A percentile compares a stretch with the other conserved stretches of the same genome.
Conservation (phyloP, 2,113 vertebrate genomes). For the Cyrtonyx montezumae region DNA sequence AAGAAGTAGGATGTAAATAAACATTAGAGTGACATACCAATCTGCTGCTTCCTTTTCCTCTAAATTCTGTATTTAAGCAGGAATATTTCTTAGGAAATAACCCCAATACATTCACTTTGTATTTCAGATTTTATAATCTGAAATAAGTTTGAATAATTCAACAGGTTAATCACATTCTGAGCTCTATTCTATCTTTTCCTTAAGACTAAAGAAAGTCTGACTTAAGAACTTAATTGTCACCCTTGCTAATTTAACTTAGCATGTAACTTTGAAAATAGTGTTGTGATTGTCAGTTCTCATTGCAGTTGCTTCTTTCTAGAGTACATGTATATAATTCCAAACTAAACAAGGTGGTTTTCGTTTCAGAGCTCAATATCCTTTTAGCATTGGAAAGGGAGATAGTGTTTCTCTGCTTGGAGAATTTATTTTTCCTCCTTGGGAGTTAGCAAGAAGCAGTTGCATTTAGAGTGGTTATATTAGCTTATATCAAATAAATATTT, state of each 20-base stretch:
- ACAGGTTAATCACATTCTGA: background rate
- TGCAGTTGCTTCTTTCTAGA: conserved; percentile 13
- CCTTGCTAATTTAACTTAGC: background rate
- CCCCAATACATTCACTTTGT: conserved; percentile 19
- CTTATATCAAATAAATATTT: background rate
- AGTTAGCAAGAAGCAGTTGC: background rate
- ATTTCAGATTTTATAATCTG: conserved; percentile 12
- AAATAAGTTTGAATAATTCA: background rate
- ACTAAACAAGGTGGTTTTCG: background rate
- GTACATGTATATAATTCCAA: background rate
- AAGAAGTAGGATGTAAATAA: conserved; percentile 68
- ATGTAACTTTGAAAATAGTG: conserved; percentile 11
- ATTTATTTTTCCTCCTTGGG: background rate
- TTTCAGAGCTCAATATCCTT: background rate
- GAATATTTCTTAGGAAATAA: conserved; percentile 68
- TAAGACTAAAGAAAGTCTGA: conserved; percentile 34
- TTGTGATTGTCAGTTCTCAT: background rate
- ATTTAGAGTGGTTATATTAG: background rate
- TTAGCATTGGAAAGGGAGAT: background rate
- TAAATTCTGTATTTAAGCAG: conserved; percentile 51
- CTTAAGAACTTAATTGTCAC: conserved; percentile 10
- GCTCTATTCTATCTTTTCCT: background rate
- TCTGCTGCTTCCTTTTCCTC: conserved; percentile 73
- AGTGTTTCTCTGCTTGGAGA: background rate
- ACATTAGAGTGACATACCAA: conserved; percentile 71